Evolutionary conservation across 2,113 vertebrate species (phyloP).

Genomic region (Gambusia holbrooki): DNA sequence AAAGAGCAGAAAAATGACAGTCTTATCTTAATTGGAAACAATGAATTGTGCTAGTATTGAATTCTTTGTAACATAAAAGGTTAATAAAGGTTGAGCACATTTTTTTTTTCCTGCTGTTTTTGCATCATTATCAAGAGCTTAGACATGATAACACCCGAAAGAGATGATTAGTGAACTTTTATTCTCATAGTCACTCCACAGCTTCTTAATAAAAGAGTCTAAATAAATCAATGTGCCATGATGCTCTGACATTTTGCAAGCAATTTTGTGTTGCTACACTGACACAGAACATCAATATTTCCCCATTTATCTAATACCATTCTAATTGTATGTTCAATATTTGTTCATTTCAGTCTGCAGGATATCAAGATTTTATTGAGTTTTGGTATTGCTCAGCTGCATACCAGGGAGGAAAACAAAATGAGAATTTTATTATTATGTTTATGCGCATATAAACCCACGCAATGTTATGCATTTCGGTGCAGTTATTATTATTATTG

Average conservation of each 20-base stretch:
- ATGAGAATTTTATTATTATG: background rate
- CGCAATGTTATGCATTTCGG: background rate
- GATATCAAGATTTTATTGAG: constrained; percentile 9
- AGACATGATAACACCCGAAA: constrained; percentile 27
- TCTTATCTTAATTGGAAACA: constrained; percentile 20
- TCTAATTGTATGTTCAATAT: background rate
- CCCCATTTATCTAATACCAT: constrained; percentile 21
- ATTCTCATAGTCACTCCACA: constrained; percentile 14
- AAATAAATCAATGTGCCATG: constrained; percentile 25
- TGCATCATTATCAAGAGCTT: constrained; percentile 27
- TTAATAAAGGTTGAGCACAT: constrained; percentile 21
- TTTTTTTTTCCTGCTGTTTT: background rate
- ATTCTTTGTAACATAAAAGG: constrained; percentile 17
- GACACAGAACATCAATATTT: constrained; percentile 37
- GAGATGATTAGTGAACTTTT: constrained; percentile 44
- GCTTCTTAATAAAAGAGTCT: constrained; percentile 16
- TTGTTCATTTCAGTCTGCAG: background rate
- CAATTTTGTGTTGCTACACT: constrained; percentile 1
- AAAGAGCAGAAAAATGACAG: constrained; percentile 10
- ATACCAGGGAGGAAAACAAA: background rate
- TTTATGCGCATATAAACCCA: background rate
- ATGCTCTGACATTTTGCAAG: constrained; percentile 24
- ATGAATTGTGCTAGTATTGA: constrained; percentile 14
- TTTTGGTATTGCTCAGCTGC: background rate
- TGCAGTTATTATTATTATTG: background rate